A percentile compares a stretch with the other conserved stretches of the same genome.
Evolutionary conservation across 2,113 vertebrate species (phyloP).

Genomic region (Poecile atricapillus): DNA sequence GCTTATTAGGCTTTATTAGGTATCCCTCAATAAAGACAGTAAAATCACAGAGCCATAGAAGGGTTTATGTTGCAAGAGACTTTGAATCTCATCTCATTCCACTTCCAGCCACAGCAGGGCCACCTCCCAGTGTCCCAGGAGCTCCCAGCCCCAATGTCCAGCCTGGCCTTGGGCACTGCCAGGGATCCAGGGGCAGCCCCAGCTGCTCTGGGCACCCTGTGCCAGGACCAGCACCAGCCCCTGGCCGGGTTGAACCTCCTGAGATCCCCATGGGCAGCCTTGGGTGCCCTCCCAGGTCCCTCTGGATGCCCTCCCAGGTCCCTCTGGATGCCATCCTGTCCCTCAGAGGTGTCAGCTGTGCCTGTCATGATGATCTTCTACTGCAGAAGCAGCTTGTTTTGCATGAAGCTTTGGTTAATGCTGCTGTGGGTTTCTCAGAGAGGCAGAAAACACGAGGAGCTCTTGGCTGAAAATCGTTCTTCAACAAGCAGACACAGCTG

Average conservation of each 20-base stretch:
- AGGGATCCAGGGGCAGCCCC: not conserved
- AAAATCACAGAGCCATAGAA: not conserved
- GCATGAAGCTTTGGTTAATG: not conserved
- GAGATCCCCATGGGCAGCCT: not conserved
- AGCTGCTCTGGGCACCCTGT: not conserved
- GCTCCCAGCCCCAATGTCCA: not conserved
- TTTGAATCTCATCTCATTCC: not conserved
- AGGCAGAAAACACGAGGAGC: not conserved
- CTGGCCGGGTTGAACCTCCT: not conserved
- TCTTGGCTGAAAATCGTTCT: not conserved
- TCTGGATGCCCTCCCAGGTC: accelerated
- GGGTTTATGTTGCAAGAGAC: not conserved
- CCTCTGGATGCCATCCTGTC: not conserved
- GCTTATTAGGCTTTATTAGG: not conserved
- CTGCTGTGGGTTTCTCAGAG: not conserved
- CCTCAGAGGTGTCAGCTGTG: not conserved
- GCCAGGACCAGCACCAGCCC: not conserved
- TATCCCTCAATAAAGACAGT: not conserved
- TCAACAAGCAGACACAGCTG: not conserved
- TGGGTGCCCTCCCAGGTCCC: too few species aligned
- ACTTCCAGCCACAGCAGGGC: not conserved
- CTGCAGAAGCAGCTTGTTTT: not conserved
- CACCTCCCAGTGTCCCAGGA: not conserved
- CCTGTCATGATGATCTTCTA: not conserved
- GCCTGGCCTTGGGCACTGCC: not conserved